Evolutionary conservation across 2,113 vertebrate species (phyloP).

Genomic region (Tautogolabrus adspersus): DNA sequence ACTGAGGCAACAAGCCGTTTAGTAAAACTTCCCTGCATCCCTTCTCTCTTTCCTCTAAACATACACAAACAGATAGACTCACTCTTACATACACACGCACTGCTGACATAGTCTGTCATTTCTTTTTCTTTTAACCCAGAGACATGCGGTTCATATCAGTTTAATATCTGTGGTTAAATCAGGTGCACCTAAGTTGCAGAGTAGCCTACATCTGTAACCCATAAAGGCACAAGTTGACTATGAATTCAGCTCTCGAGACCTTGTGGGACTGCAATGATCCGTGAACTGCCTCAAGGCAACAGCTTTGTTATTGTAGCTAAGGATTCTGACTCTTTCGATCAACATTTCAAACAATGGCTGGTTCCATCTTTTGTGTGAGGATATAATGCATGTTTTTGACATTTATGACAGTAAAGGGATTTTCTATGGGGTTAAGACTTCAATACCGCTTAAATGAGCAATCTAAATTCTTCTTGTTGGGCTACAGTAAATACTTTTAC

Average conservation of each 20-base stretch:
- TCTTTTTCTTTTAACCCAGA: background rate
- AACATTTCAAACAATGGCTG: background rate
- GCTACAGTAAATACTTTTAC: background rate
- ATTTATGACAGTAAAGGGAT: background rate
- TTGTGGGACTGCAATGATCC: background rate
- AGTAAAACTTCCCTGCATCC: constrained; percentile 43
- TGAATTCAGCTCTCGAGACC: background rate
- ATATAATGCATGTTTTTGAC: background rate
- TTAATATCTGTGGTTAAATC: constrained; percentile 10
- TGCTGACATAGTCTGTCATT: background rate
- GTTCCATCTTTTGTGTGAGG: background rate
- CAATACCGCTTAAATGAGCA: background rate
- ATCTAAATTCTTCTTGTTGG: background rate
- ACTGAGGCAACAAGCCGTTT: constrained; percentile 57
- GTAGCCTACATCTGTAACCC: background rate
- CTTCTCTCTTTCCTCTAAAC: background rate
- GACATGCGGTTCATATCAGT: background rate
- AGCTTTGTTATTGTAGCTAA: background rate
- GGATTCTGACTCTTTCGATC: background rate
- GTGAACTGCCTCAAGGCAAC: background rate
- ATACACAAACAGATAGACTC: background rate
- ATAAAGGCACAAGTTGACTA: background rate
- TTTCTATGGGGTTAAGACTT: background rate
- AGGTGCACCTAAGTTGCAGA: background rate
- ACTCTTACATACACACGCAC: background rate